These are phyloP conservation scores for Callipepla squamata DNA, from an alignment of 2,113 vertebrate genomes.

Conservation along the genomic window DNA sequence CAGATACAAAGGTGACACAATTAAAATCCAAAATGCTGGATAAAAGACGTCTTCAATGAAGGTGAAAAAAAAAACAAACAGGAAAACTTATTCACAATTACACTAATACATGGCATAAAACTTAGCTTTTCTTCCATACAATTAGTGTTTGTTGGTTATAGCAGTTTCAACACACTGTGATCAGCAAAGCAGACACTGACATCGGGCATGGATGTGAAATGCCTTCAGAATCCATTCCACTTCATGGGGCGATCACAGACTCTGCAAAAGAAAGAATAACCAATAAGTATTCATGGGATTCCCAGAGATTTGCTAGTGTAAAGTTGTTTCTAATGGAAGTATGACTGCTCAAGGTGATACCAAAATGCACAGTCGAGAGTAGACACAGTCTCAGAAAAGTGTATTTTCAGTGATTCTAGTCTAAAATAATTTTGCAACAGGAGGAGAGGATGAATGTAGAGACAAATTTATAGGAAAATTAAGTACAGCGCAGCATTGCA, in stretches of 20 bases:
- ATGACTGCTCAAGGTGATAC: not conserved
- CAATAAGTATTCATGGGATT: not conserved
- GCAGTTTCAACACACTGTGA: not conserved
- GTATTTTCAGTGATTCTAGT: not conserved
- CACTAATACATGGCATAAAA: conserved; percentile 40
- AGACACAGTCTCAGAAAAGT: not conserved
- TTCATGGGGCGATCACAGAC: not conserved
- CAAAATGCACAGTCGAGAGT: not conserved
- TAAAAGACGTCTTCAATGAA: not conserved
- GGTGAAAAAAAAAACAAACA: fast-evolving
- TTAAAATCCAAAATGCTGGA: not conserved
- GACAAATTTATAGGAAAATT: not conserved
- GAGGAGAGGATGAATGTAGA: not conserved
- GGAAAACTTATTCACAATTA: not conserved
- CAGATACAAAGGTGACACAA: not conserved
- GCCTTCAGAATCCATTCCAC: conserved; percentile 34
- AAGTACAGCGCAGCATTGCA: not conserved
- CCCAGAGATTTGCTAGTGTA: not conserved
- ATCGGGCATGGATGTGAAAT: not conserved
- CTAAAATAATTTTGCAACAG: not conserved
- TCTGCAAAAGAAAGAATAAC: conserved; percentile 64
- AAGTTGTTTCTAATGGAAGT: not conserved
- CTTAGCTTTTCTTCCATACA: conserved; percentile 9
- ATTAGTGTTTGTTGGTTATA: not conserved
- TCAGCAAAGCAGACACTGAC: conserved; percentile 14